Base-by-base conservation (phyloP, 2,888 invertebrate genomes). In the Leuctra nigra region DNA sequence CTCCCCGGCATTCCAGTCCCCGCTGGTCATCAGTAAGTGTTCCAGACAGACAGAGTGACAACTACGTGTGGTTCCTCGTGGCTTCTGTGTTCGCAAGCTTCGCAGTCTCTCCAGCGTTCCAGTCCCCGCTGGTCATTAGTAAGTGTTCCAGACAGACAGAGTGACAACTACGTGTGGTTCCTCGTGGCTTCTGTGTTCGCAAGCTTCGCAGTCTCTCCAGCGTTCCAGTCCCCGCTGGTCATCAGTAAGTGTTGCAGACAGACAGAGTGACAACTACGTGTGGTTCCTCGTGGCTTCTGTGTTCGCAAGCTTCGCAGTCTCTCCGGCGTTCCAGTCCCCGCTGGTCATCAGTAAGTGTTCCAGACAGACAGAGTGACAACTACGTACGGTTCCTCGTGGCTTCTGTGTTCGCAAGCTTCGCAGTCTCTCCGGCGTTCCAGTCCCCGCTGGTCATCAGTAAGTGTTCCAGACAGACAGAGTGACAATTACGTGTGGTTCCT, bases 251-350 rank as follows among this genome's bases (percentile, higher is more conserved):
- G n/a, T n/a, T n/a, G n/a, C n/a, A n/a, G n/a, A n/a, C n/a, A n/a
- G n/a, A n/a, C n/a, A n/a, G n/a, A n/a, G n/a, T n/a, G n/a, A 67
- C 33, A 71, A 69, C 59, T 75, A 73, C 63, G 66, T 66, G 4
- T 64, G 74, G 66, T 78, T 77, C 62, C 64, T 75, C 54, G 64
- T 73, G 52, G 69, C 72, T 55, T 68, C 70, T 48, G 65, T 76
- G 47, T 60, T 77, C 18, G 73, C 75, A n/a, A 72, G 72, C 56
- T 63, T 77, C 24, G 69, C 76, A 33, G 70, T 73, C 7, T 73
- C 73, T 58, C 70, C 75, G 48, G 68, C 76, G 14, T 76, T 75
- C 62, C 74, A 75, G 65, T 69, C 76, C 53, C 74, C 77, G 11
- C 67, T 77, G 59, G 73, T 54, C 11, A 33, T 54, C 23, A 46